phyloP scores from a whole-genome alignment of 2,113 vertebrate species.

The Stigmatopora argus region DNA sequence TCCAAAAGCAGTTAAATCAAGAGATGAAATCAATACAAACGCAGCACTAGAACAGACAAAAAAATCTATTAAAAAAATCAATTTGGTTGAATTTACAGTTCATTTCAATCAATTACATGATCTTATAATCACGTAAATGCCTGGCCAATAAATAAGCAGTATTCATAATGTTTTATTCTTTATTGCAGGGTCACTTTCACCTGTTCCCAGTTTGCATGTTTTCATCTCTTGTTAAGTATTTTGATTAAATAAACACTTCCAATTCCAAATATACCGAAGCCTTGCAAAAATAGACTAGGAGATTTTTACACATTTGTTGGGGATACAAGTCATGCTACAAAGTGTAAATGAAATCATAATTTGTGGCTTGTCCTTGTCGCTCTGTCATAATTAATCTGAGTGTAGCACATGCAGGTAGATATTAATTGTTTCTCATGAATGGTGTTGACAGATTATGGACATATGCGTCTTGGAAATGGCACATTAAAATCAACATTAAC shows the following conservation, averaged over 20 bases:
- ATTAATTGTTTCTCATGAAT: slow-evolving; percentile 2
- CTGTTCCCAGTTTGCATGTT: no score
- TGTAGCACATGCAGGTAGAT: not conserved
- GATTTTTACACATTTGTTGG: not conserved
- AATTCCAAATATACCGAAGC: slow-evolving; percentile 14
- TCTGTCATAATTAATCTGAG: slow-evolving; percentile 1
- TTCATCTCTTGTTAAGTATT: no score
- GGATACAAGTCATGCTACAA: not conserved
- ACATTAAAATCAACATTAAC: slow-evolving; percentile 5
- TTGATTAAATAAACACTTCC: no score
- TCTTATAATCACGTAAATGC: not conserved
- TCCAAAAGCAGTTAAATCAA: not conserved
- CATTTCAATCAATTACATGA: no score
- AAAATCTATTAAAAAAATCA: not conserved
- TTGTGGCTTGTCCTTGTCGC: not conserved
- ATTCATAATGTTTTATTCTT: not conserved
- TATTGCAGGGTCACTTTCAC: not conserved
- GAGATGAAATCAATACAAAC: not conserved
- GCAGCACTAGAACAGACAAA: not conserved
- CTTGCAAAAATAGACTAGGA: not conserved
- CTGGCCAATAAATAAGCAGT: not conserved
- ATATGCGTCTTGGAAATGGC: not conserved
- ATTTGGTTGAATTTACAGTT: not conserved
- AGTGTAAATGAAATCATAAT: not conserved
- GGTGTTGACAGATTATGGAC: not conserved